These are phyloP conservation scores for Drosophila anceps DNA, from an alignment of 2,888 invertebrate genomes.

Conservation along the genomic window DNA sequence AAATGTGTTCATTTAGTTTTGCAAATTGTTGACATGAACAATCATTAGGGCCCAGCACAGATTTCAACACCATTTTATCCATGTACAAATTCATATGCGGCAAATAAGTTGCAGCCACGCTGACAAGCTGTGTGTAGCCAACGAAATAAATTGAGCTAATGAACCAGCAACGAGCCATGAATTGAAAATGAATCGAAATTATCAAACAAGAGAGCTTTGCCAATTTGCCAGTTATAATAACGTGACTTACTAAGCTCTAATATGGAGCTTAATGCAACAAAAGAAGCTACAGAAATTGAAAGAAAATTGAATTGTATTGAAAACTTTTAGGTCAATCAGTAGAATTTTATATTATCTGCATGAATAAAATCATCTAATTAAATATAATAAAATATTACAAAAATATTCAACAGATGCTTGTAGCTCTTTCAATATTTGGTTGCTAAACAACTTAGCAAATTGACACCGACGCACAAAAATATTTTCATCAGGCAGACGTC, in stretches of 20 bases:
- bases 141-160: slow-evolving; percentile 27
- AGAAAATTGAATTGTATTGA: too few relatives aligned
- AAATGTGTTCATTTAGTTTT: slow-evolving; percentile 81
- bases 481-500: slow-evolving; percentile 64
- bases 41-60: slow-evolving; percentile 72
- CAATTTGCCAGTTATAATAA: background rate
- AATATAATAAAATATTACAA: background rate
- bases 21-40: slow-evolving; percentile 81
- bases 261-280: background rate
- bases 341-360: background rate
- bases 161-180: slow-evolving; percentile 24
- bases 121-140: slow-evolving; percentile 26
- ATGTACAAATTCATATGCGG: slow-evolving; percentile 32
- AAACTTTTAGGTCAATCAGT: background rate
- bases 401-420: background rate
- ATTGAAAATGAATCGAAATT: slow-evolving; percentile 7
- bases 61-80: slow-evolving; percentile 72
- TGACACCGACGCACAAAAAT: slow-evolving; percentile 61
- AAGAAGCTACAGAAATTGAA: too few relatives aligned
- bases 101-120: slow-evolving; percentile 25
- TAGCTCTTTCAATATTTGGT: slow-evolving; percentile 54
- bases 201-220: background rate
- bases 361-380: background rate
- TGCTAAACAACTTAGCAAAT: slow-evolving; percentile 76
- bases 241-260: background rate